Evolutionary conservation across 2,797 vertebrate species (phyloP).

Genomic region (Microctenopoma lineatum): DNA sequence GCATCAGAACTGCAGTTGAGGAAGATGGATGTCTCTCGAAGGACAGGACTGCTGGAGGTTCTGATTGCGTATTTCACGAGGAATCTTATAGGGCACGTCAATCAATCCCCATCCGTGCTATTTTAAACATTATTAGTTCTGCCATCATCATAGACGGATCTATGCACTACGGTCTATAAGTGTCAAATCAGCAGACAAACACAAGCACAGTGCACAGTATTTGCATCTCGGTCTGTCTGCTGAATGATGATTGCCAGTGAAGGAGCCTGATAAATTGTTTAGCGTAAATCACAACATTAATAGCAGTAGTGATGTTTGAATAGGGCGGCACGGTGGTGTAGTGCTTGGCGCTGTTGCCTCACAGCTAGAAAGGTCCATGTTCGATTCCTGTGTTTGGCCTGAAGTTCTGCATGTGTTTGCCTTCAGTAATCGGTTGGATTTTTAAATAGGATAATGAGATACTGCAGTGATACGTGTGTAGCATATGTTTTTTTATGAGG

Average conservation of each 20-base stretch:
- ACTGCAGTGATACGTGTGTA: no score
- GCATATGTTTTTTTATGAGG: no score
- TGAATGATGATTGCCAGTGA: not conserved
- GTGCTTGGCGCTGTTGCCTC: no score
- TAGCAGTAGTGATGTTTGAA: not conserved
- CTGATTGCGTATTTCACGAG: slow-evolving; percentile 35
- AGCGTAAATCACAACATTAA: slow-evolving; percentile 3
- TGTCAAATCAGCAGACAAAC: slow-evolving; percentile 13
- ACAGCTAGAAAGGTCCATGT: no score
- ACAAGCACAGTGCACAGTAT: not conserved
- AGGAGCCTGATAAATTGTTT: slow-evolving; percentile 4
- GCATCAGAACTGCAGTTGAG: slow-evolving; percentile 19
- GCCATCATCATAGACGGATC: not conserved
- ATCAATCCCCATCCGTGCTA: slow-evolving; percentile 40
- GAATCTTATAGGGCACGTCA: slow-evolving; percentile 34
- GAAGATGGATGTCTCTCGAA: slow-evolving; percentile 52
- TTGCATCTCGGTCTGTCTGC: not conserved
- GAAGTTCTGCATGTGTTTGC: no score
- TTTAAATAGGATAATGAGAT: no score
- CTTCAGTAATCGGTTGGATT: no score
- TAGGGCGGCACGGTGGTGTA: no score
- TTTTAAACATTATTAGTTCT: slow-evolving; percentile 29
- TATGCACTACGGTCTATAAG: not conserved
- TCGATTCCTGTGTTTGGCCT: no score
- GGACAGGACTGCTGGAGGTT: slow-evolving; percentile 4